Conservation (phyloP, 2,113 vertebrate species). For the Antennarius striatus region DNA sequence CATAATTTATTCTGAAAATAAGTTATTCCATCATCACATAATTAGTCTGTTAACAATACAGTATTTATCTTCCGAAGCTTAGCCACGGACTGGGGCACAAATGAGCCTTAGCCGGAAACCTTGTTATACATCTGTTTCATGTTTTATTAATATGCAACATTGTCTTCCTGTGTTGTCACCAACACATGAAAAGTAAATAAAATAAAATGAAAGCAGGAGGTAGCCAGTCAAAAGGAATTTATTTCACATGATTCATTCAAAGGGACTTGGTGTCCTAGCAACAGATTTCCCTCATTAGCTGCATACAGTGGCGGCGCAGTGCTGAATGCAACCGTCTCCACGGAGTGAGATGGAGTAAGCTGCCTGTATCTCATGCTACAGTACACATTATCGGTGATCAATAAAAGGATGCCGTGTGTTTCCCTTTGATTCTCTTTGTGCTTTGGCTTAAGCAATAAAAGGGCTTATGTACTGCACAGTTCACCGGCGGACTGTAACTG, state of each 20-base stretch:
- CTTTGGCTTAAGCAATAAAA: not conserved
- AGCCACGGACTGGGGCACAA: slow-evolving; percentile 3
- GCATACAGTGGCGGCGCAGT: slow-evolving; percentile 26
- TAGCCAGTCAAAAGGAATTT: slow-evolving; percentile 37
- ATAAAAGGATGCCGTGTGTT: slow-evolving; percentile 32
- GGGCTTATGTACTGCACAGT: not conserved
- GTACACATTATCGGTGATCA: slow-evolving; percentile 38
- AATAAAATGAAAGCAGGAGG: slow-evolving; percentile 37
- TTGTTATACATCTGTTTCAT: slow-evolving; percentile 38
- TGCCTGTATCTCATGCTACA: slow-evolving; percentile 12
- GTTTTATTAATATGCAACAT: slow-evolving; percentile 32
- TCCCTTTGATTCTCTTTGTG: slow-evolving; percentile 14
- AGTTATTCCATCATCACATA: slow-evolving; percentile 3
- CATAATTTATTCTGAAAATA: not conserved
- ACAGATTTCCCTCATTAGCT: slow-evolving; percentile 48
- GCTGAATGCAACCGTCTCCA: slow-evolving; percentile 20
- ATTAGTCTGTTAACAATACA: not conserved
- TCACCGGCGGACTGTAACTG: slow-evolving; percentile 21
- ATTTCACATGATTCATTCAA: slow-evolving; percentile 46
- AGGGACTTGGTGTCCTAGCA: slow-evolving; percentile 64
- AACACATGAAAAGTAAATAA: slow-evolving; percentile 23
- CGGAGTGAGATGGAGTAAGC: slow-evolving; percentile 34
- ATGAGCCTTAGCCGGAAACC: slow-evolving; percentile 19
- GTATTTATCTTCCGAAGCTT: slow-evolving; percentile 1
- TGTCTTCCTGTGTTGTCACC: slow-evolving; percentile 19